Conservation (phyloP, 2,797 vertebrate species). For the Sparus aurata region DNA sequence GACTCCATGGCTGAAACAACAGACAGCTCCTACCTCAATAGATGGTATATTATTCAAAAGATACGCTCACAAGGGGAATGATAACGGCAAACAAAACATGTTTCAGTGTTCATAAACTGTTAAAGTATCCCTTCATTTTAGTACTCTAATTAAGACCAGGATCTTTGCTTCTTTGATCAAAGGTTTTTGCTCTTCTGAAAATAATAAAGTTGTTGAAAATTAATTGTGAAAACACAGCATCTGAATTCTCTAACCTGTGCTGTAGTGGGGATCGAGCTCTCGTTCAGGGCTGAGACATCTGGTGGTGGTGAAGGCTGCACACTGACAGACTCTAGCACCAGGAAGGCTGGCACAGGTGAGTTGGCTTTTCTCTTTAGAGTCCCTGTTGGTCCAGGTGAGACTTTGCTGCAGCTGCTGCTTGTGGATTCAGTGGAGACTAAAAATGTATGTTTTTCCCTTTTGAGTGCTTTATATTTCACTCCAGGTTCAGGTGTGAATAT, state of each 20-base stretch:
- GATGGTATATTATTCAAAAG: too few relatives aligned
- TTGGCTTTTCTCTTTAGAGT: constrained; percentile 30
- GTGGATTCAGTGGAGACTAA: constrained; percentile 12
- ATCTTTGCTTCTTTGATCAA: too few relatives aligned
- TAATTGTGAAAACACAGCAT: too few relatives aligned
- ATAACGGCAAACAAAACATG: too few relatives aligned
- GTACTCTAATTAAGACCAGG: too few relatives aligned
- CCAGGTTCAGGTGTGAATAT: constrained; percentile 36
- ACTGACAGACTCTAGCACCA: constrained; percentile 20
- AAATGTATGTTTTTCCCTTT: constrained; percentile 3
- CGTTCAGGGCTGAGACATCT: constrained; percentile 27
- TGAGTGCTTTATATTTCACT: constrained; percentile 11
- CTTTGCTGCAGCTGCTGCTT: constrained; percentile 12
- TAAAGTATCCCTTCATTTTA: too few relatives aligned
- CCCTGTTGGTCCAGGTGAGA: constrained; percentile 9
- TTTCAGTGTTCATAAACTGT: too few relatives aligned
- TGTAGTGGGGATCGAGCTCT: constrained; percentile 8
- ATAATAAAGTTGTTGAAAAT: too few relatives aligned
- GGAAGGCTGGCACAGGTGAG: constrained; percentile 37
- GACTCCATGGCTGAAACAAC: too few relatives aligned
- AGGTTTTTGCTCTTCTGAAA: too few relatives aligned
- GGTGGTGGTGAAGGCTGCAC: constrained; percentile 19
- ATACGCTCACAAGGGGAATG: too few relatives aligned
- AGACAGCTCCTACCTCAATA: too few relatives aligned
- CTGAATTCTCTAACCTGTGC: constrained; percentile 59